A percentile compares a stretch with the other conserved stretches of the same genome.
These are phyloP conservation scores for Sinodicranocentrus sp. DNA, from an alignment of 2,888 invertebrate genomes.

Conservation along the genomic window DNA sequence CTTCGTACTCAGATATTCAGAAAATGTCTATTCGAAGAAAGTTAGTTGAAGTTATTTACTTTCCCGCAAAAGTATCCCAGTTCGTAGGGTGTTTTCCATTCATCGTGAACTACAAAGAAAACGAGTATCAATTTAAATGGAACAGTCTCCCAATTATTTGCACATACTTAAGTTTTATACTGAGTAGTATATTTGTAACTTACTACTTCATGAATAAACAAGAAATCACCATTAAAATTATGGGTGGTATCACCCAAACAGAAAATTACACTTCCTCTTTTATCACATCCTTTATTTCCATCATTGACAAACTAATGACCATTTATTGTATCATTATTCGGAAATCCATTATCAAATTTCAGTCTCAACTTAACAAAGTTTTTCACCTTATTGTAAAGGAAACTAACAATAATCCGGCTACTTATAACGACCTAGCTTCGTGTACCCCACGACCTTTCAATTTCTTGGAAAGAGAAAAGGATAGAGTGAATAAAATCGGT, in stretches of 20 bases:
- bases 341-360: constrained; percentile 40
- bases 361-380: constrained; percentile 1
- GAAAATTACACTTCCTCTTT: constrained; percentile 44
- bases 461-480: constrained; percentile 1
- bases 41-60: neutral
- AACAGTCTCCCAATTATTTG: neutral
- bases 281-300: constrained; percentile 16
- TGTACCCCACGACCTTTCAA: neutral
- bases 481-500: neutral
- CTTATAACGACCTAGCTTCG: neutral
- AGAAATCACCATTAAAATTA: constrained; percentile 40
- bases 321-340: constrained; percentile 24
- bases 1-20: neutral
- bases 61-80: constrained; percentile 32
- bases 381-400: neutral
- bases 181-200: neutral
- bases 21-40: constrained; percentile 4
- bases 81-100: constrained; percentile 37
- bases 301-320: constrained; percentile 39
- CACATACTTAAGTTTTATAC: neutral
- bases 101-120: neutral
- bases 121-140: constrained; percentile 33
- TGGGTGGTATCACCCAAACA: constrained; percentile 43
- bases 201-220: constrained; percentile 38
- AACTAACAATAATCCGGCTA: neutral